A percentile compares a stretch with the other conserved stretches of the same genome.
These are phyloP conservation scores for Sebastes schlegelii DNA, from an alignment of 2,113 vertebrate species.

Conservation along the genomic window DNA sequence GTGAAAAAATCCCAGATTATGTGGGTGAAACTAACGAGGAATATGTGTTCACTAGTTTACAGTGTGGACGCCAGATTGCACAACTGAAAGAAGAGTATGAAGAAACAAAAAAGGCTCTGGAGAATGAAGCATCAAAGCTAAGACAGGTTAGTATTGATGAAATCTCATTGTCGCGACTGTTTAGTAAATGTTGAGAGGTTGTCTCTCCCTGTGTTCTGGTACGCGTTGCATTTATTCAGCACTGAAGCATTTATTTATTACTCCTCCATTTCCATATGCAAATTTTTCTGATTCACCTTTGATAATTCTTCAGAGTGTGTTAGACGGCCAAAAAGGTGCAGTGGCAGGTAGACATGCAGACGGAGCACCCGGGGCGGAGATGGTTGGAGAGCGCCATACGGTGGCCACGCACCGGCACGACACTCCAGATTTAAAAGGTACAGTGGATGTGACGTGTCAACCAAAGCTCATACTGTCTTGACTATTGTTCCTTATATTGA, in stretches of 20 bases:
- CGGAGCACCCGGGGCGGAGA: constrained; percentile 44
- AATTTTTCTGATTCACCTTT: background rate
- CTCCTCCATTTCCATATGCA: background rate
- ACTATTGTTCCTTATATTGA: background rate
- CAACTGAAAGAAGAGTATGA: constrained; percentile 93
- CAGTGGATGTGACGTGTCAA: background rate
- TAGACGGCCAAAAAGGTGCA: constrained; percentile 53
- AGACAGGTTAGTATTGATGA: constrained; percentile 68
- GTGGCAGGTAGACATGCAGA: constrained; percentile 46
- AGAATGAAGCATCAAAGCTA: constrained; percentile 72
- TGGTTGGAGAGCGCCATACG: constrained; percentile 74
- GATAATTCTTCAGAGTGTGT: constrained; percentile 59
- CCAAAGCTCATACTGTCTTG: too few relatives aligned
- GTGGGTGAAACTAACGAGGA: background rate
- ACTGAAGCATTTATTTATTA: background rate
- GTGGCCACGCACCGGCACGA: constrained; percentile 70
- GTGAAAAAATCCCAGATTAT: background rate
- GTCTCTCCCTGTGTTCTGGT: background rate
- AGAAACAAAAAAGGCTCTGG: constrained; percentile 89
- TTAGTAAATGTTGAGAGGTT: background rate
- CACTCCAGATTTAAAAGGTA: constrained; percentile 82
- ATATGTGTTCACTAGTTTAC: constrained; percentile 87
- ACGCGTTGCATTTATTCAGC: background rate
- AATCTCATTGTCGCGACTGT: background rate
- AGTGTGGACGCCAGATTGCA: constrained; percentile 95